Evolutionary conservation across 2,888 invertebrate genomes (phyloP).

Genomic region (Andrena praecox): DNA sequence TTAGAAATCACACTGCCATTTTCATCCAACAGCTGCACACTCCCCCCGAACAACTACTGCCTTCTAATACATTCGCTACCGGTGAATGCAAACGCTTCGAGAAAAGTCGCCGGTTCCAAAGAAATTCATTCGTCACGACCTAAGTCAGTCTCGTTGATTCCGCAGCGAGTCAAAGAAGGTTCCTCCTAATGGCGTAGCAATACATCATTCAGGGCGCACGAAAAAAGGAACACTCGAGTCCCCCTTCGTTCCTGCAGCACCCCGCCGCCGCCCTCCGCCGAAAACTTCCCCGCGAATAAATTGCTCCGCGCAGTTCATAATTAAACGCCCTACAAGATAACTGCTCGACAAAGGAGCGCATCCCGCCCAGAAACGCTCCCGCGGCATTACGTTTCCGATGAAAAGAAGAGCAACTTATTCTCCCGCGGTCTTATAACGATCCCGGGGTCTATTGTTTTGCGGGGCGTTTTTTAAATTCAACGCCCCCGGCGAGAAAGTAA

Average conservation of each 20-base stretch:
- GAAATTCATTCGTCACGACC: conserved; percentile 20
- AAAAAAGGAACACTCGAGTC: not conserved
- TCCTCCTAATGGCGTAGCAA: not conserved
- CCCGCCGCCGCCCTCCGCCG: not conserved
- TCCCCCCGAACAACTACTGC: not conserved
- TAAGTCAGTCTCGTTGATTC: not conserved
- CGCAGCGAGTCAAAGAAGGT: not conserved
- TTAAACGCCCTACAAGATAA: conserved; percentile 27
- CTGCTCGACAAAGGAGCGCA: conserved; percentile 9
- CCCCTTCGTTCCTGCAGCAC: no score
- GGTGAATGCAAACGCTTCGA: not conserved
- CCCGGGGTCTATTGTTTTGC: conserved; percentile 14
- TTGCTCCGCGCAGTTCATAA: conserved; percentile 16
- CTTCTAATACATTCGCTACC: not conserved
- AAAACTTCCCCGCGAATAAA: conserved; percentile 1
- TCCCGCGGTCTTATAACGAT: not conserved
- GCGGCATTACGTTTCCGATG: conserved; percentile 28
- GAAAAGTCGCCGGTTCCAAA: not conserved
- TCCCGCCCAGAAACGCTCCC: conserved; percentile 9
- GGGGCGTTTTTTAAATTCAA: conserved; percentile 2
- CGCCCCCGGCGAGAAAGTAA: conserved; percentile 22
- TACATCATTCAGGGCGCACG: conserved; percentile 12
- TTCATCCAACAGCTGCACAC: not conserved
- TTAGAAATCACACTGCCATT: not conserved
- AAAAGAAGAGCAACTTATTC: conserved; percentile 20